Evolutionary conservation across 2,888 invertebrate species (phyloP).

Genomic region (Dryomyza anilis): DNA sequence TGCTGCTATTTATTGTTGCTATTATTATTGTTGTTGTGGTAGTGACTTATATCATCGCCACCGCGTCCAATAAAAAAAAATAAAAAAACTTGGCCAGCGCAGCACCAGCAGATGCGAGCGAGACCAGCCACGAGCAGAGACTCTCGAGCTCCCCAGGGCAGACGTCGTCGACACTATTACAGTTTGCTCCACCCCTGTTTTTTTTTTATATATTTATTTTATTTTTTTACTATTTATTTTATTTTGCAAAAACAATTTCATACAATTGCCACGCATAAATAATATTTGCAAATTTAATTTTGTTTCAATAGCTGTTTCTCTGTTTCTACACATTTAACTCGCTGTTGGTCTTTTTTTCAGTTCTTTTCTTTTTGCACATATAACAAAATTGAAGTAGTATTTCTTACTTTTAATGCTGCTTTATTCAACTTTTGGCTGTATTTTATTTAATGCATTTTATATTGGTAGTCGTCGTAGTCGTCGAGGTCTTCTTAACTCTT

Average conservation of each 20-base stretch:
- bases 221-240: too few species aligned
- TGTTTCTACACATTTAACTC: neutral
- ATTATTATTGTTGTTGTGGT: too few species aligned
- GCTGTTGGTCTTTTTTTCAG: neutral
- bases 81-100: neutral
- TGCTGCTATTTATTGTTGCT: too few species aligned
- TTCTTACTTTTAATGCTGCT: neutral
- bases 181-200: neutral
- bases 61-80: neutral
- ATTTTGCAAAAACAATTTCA: constrained; percentile 24
- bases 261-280: constrained; percentile 14
- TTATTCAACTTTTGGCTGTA: neutral
- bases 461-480: too few species aligned
- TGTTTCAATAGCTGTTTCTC: neutral
- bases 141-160: constrained; percentile 6
- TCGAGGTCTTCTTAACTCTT: too few species aligned
- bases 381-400: neutral
- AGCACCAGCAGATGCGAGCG: neutral
- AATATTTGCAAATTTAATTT: neutral
- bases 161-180: neutral
- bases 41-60: too few species aligned
- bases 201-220: too few species aligned
- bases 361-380: neutral
- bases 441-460: neutral
- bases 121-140: neutral